phyloP scores from a whole-genome alignment of 2,888 invertebrate species.

The Heteropelma amictum region DNA sequence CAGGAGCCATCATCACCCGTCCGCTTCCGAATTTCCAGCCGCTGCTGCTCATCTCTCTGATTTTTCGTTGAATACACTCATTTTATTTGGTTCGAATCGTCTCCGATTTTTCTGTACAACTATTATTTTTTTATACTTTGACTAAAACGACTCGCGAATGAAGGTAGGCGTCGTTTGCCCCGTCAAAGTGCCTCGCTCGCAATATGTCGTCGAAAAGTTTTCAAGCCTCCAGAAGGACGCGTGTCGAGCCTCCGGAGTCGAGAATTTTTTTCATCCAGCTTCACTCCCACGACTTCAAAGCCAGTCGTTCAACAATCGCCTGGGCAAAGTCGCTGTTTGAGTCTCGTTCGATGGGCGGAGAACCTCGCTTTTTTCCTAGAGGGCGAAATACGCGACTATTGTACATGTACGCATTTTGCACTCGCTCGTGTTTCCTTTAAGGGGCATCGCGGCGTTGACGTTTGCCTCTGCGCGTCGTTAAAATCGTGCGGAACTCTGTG shows the following conservation, averaged over 20 bases:
- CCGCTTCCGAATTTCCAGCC: slow-evolving; percentile 40
- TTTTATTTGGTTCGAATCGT: too few relatives aligned
- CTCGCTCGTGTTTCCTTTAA: slow-evolving; percentile 27
- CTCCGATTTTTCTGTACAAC: not conserved
- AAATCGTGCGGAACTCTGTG: slow-evolving; percentile 74
- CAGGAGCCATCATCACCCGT: slow-evolving; percentile 58
- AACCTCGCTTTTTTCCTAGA: slow-evolving; percentile 43
- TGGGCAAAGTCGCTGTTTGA: slow-evolving; percentile 41
- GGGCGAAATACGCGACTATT: slow-evolving; percentile 13
- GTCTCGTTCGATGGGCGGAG: slow-evolving; percentile 66
- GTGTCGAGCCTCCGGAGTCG: not conserved
- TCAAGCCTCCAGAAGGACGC: not conserved
- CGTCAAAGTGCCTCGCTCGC: slow-evolving; percentile 40
- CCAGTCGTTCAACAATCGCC: slow-evolving; percentile 61
- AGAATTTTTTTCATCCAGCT: slow-evolving; percentile 56
- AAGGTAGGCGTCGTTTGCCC: slow-evolving; percentile 31
- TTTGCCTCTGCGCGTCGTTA: slow-evolving; percentile 32
- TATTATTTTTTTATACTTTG: not conserved
- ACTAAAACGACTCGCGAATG: slow-evolving; percentile 9
- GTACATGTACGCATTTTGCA: too few relatives aligned
- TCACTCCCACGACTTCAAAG: slow-evolving; percentile 62
- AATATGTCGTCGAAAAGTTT: slow-evolving; percentile 20
- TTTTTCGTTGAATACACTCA: too few relatives aligned
- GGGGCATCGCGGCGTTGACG: slow-evolving; percentile 42
- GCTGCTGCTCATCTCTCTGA: too few relatives aligned